Evolutionary conservation across 2,113 vertebrate genomes (phyloP), one percentile per base, ranked within the genome.

Genomic region (Pseudorasbora parva): DNA sequence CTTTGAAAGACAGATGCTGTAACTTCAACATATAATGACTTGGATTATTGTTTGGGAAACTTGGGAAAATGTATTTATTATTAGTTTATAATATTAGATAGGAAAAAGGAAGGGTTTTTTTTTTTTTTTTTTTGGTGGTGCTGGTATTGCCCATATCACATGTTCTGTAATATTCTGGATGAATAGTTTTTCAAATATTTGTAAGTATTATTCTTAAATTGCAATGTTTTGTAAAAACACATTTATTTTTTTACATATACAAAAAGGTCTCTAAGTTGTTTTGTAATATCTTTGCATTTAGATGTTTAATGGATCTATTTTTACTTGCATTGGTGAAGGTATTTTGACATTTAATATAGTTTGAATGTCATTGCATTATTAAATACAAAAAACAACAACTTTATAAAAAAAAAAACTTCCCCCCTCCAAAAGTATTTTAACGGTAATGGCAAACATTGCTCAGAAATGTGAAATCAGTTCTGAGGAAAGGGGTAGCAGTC

Each of bases 1-100:
- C 15, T 21, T 23, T 49, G 57, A 79, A 30, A 49, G 43, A 66
- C 77, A 64, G 43, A 79, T 47, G 59, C 25, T 79, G 14, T 21
- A 33, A n/a, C 11, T 45, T 59, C 56, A 10, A 25, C 12, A 60
- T 23, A 66, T 14, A 27, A 66, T 79, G 59, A 66, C n/a, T n/a
- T n/a, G n/a, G n/a, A n/a, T n/a, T n/a, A n/a, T n/a, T n/a, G n/a
- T n/a, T n/a, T n/a, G n/a, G n/a, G n/a, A n/a, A n/a, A n/a, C n/a
- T n/a, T n/a, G n/a, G n/a, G n/a, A n/a, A n/a, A n/a, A n/a, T n/a
- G n/a, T n/a, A 8, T 37, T 57, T 27, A 25, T 37, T 21, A 3
- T 66, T 37, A 68, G 64, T 68, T 37, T 68, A 10, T 60, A 25
- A 37, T 68, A 68, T 68, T 68, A 68, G 19, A 49, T 49, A 15